Evolutionary conservation across 2,113 vertebrate genomes (phyloP).

Genomic region (Pelodiscus sinensis): DNA sequence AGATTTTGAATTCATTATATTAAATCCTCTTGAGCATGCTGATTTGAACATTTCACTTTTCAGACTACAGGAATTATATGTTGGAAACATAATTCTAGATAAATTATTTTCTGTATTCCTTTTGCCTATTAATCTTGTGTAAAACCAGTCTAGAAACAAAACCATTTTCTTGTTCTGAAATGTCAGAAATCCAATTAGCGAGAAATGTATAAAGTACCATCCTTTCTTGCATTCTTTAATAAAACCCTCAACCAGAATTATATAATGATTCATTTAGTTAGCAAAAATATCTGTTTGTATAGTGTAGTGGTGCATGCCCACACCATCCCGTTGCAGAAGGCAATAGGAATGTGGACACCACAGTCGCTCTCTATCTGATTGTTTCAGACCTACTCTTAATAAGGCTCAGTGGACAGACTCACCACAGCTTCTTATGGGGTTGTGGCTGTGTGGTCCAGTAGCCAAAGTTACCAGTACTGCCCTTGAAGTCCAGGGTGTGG

Average conservation of each 20-base stretch:
- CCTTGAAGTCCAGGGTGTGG: too few relatives aligned
- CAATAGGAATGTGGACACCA: too few relatives aligned
- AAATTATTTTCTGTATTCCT: not conserved
- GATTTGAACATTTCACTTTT: not conserved
- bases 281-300: not conserved
- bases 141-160: not conserved
- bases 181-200: not conserved
- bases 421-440: too few relatives aligned
- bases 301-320: too few relatives aligned
- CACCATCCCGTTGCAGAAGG: too few relatives aligned
- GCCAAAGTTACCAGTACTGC: too few relatives aligned
- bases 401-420: too few relatives aligned
- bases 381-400: too few relatives aligned
- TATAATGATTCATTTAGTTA: not conserved
- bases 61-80: not conserved
- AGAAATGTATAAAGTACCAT: not conserved
- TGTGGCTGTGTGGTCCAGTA: too few relatives aligned
- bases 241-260: not conserved
- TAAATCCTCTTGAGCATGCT: not conserved
- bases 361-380: too few relatives aligned
- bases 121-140: not conserved
- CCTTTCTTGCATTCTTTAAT: not conserved
- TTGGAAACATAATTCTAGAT: not conserved
- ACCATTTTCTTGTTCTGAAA: not conserved
- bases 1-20: slow-evolving; percentile 10